These are phyloP conservation scores for Eurystomus gularis DNA, from an alignment of 2,113 vertebrate species.

Conservation along the genomic window DNA sequence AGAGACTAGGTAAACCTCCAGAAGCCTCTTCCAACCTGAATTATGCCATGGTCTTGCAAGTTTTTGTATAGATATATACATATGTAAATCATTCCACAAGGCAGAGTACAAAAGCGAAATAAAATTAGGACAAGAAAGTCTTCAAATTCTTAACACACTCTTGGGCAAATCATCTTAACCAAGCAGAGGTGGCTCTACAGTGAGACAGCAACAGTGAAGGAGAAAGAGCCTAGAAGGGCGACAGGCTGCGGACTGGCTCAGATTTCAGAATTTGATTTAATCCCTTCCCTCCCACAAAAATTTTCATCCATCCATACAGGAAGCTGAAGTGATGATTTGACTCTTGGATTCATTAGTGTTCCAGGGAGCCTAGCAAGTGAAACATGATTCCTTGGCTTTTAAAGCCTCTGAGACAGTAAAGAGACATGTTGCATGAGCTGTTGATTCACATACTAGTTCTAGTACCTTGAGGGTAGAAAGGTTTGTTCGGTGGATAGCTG, in stretches of 20 bases:
- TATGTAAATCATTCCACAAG: neutral
- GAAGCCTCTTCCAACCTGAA: neutral
- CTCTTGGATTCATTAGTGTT: neutral
- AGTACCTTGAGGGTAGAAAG: conserved; percentile 89
- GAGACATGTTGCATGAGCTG: conserved; percentile 61
- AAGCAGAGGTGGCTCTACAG: neutral
- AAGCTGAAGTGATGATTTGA: neutral
- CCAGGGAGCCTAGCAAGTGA: neutral
- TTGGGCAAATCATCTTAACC: neutral
- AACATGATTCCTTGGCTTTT: conserved; percentile 37
- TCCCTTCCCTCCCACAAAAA: conserved; percentile 48
- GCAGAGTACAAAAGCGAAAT: neutral
- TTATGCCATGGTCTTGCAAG: neutral
- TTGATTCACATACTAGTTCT: conserved; percentile 57
- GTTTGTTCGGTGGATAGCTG: conserved; percentile 88
- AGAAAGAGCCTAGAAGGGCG: neutral
- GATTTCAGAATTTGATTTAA: neutral
- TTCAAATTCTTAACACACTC: neutral
- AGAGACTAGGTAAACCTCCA: neutral
- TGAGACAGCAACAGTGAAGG: neutral
- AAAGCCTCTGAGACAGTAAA: conserved; percentile 57
- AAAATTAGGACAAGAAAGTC: neutral
- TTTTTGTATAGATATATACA: too few relatives aligned
- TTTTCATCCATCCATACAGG: neutral
- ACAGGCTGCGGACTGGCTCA: neutral